Evolutionary conservation across 2,888 invertebrate species (phyloP), one percentile per base, ranked within the genome.

Genomic region (Drosophila rellima): DNA sequence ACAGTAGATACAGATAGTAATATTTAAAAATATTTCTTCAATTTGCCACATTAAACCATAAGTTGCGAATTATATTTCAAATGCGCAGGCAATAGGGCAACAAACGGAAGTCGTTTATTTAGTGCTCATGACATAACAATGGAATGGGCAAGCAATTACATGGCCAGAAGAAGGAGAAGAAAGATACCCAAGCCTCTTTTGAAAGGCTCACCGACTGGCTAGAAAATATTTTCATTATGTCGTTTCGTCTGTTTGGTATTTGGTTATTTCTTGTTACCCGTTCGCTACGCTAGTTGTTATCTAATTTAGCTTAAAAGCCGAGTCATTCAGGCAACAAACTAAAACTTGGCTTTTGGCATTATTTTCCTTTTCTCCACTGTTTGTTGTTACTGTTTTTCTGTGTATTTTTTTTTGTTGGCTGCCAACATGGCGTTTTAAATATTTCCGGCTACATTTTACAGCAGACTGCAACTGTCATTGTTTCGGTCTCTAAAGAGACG

Each of bases 361-460:
- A 65, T 35, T 48, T 42, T 44, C 20, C 29, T 42, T 42, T 39
- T 48, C n/a, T 20, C 0, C 4, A 5, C 23, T 33, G 51, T 26
- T 23, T 23, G 56, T 40, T 55, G 11, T 55, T 42, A 20, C 33
- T 56, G 18, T 56, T 42, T 13, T 26, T 29, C 2, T 17, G n/a
- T 17, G 10, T 18, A 37, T 66, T 15, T 54, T 31, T 56, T 56
- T 55, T 56, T 67, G 51, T 50, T 55, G 44, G 7, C 18, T 50
- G 57, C 37, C 74, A 73, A 52, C 61, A 59, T 63, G 65, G 52
- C 70, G 56, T 42, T 77, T 71, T 72, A 83, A 83, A 83, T 74
- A 82, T 83, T 85, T 83, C 83, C 88, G 86, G 61, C 80, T 50
- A 75, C 84, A 73, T 69, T 76, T 76, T 51, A 78, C 74, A 65